Evolutionary conservation across 2,797 vertebrate species (phyloP).

Genomic region (Rhinella marina): DNA sequence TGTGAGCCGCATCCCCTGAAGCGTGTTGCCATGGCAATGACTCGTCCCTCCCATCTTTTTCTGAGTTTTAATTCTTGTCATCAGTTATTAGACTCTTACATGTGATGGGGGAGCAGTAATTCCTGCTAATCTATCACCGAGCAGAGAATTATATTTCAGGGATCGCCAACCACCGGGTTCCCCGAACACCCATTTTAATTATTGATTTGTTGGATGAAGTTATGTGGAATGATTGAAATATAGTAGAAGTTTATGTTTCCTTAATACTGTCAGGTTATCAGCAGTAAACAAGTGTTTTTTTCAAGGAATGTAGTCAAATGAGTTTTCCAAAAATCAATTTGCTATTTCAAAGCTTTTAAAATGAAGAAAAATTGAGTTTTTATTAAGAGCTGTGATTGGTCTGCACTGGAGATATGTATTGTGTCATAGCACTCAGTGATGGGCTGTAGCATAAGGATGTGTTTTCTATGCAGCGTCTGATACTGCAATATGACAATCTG

Average conservation of each 20-base stretch:
- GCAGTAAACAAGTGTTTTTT: slow-evolving; percentile 4
- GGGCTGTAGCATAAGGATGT: not conserved
- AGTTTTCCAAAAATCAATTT: slow-evolving; percentile 29
- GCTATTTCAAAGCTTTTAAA: slow-evolving; percentile 19
- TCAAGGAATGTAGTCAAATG: not conserved
- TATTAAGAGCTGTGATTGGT: not conserved
- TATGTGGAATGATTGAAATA: slow-evolving; percentile 3
- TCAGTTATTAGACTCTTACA: slow-evolving; percentile 51
- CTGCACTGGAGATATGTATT: not conserved
- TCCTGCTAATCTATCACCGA: slow-evolving; percentile 36
- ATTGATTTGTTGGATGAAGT: slow-evolving; percentile 28
- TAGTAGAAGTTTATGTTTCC: slow-evolving; percentile 34
- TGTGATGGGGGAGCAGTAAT: slow-evolving; percentile 30
- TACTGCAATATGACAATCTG: not conserved
- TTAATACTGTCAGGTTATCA: slow-evolving; percentile 20
- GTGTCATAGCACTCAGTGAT: not conserved
- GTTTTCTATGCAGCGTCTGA: not conserved
- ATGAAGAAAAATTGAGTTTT: slow-evolving; percentile 1
- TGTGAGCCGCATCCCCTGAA: slow-evolving; percentile 29
- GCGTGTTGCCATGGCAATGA: slow-evolving; percentile 50
- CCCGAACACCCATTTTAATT: slow-evolving; percentile 32
- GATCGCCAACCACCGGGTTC: slow-evolving; percentile 26
- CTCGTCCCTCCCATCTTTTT: slow-evolving; percentile 42
- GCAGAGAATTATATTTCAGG: slow-evolving; percentile 38
- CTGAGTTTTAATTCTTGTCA: slow-evolving; percentile 55